Percentiles rank a stretch among this genome's conserved stretches.
phyloP scores from a whole-genome alignment of 2,888 invertebrate genomes.

The Apeira syringaria region DNA sequence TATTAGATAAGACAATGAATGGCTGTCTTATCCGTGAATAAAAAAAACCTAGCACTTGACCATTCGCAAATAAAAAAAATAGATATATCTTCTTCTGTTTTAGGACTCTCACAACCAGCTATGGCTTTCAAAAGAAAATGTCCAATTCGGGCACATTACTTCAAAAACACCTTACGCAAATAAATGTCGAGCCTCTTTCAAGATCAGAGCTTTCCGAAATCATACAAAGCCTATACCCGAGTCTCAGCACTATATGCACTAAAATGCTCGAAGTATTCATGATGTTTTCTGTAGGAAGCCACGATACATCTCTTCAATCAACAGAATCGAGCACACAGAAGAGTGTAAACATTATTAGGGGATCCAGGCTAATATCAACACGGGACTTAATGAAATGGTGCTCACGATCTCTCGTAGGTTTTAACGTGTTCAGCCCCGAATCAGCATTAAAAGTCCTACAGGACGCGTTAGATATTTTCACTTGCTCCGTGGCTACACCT shows the following conservation, averaged over 20 bases:
- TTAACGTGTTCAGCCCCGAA: slow-evolving; percentile 88
- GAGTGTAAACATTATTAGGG: slow-evolving; percentile 60
- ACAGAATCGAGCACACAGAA: slow-evolving; percentile 49
- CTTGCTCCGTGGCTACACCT: slow-evolving; percentile 88
- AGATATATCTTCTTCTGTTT: slow-evolving; percentile 35
- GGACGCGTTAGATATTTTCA: slow-evolving; percentile 96
- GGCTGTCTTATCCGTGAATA: no score
- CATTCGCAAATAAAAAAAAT: no score
- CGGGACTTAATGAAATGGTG: slow-evolving; percentile 97
- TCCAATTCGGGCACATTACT: slow-evolving; percentile 87
- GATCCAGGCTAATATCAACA: slow-evolving; percentile 88
- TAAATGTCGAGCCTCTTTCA: slow-evolving; percentile 91
- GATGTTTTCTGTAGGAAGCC: slow-evolving; percentile 89
- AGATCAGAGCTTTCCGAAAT: slow-evolving; percentile 89
- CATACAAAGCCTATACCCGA: slow-evolving; percentile 87
- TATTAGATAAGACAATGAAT: no score
- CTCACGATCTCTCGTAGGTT: slow-evolving; percentile 88
- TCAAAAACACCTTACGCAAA: slow-evolving; percentile 92
- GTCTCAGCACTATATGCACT: slow-evolving; percentile 87
- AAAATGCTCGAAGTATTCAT: slow-evolving; percentile 93
- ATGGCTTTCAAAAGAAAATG: slow-evolving; percentile 85
- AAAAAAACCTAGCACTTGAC: no score
- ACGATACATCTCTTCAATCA: slow-evolving; percentile 75
- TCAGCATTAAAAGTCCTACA: slow-evolving; percentile 90
- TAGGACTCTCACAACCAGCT: slow-evolving; percentile 84